These are phyloP conservation scores for Steinernema scapterisci DNA, from an alignment of 2,888 invertebrate species.

Conservation along the genomic window DNA sequence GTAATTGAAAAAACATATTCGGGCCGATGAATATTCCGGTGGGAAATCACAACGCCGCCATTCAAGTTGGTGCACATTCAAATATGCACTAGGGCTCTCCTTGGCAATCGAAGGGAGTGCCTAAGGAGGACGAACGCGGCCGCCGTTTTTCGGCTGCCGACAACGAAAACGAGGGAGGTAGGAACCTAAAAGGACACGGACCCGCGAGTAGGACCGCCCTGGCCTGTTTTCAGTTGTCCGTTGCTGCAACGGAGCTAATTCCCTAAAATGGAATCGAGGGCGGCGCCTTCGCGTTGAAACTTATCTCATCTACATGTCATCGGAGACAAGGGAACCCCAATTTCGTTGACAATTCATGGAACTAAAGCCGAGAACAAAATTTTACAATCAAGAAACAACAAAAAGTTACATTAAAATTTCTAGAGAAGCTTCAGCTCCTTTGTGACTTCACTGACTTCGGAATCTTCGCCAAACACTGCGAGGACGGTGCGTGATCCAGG, in stretches of 20 bases:
- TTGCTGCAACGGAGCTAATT: constrained; percentile 13
- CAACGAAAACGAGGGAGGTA: constrained; percentile 29
- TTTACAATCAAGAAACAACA: background rate
- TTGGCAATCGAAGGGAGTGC: constrained; percentile 28
- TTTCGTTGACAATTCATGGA: background rate
- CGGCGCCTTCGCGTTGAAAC: background rate
- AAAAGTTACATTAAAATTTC: background rate
- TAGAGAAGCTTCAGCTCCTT: constrained; percentile 69
- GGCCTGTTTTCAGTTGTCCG: background rate
- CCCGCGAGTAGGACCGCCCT: constrained; percentile 10
- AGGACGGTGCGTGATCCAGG: constrained; percentile 70
- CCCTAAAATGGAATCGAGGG: background rate
- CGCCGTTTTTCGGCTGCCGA: background rate
- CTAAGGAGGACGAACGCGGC: background rate
- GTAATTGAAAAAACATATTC: constrained; percentile 33
- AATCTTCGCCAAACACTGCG: constrained; percentile 69
- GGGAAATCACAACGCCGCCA: constrained; percentile 28
- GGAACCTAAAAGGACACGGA: constrained; percentile 30
- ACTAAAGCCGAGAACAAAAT: background rate
- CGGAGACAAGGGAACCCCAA: background rate
- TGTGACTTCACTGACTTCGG: constrained; percentile 69
- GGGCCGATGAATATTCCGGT: constrained; percentile 25
- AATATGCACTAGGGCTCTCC: constrained; percentile 2
- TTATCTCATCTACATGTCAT: background rate
- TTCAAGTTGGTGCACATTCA: constrained; percentile 22